Conservation (phyloP, 2,797 vertebrate genomes). For the Thunnus albacares region DNA sequence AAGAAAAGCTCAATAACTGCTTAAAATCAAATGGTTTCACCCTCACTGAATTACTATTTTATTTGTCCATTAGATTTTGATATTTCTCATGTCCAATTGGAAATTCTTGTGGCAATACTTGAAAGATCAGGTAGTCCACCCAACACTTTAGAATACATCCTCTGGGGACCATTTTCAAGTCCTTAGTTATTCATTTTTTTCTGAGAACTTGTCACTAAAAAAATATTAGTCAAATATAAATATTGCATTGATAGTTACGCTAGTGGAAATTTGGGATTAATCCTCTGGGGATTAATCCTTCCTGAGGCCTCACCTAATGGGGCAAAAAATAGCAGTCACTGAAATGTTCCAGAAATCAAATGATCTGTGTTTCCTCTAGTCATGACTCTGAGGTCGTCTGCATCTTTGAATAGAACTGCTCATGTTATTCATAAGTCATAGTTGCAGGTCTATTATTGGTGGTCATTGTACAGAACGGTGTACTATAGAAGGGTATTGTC, state of each 20-base stretch:
- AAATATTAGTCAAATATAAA: neutral
- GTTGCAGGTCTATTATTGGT: neutral
- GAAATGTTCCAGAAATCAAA: constrained; percentile 23
- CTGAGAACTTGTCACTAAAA: neutral
- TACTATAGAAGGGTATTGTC: neutral
- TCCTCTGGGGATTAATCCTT: neutral
- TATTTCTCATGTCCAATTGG: neutral
- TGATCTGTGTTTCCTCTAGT: constrained; percentile 17
- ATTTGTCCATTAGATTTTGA: neutral
- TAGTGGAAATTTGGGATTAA: too few species aligned
- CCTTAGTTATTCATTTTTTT: neutral
- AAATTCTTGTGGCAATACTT: neutral
- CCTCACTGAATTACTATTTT: too few species aligned
- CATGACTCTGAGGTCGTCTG: neutral
- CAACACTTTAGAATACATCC: neutral
- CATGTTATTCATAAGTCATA: neutral
- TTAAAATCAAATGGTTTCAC: too few species aligned
- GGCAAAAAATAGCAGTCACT: constrained; percentile 8
- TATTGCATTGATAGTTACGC: fast-evolving
- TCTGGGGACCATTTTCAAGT: neutral
- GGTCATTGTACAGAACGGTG: neutral
- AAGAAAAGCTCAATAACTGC: too few species aligned
- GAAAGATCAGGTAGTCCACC: neutral
- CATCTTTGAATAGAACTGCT: constrained; percentile 22
- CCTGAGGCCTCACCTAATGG: neutral